Percentiles rank a stretch among this genome's conserved stretches.
phyloP scores from a whole-genome alignment of 37 sponge, comb jelly and placozoan genomes.

The Ianthella basta region DNA sequence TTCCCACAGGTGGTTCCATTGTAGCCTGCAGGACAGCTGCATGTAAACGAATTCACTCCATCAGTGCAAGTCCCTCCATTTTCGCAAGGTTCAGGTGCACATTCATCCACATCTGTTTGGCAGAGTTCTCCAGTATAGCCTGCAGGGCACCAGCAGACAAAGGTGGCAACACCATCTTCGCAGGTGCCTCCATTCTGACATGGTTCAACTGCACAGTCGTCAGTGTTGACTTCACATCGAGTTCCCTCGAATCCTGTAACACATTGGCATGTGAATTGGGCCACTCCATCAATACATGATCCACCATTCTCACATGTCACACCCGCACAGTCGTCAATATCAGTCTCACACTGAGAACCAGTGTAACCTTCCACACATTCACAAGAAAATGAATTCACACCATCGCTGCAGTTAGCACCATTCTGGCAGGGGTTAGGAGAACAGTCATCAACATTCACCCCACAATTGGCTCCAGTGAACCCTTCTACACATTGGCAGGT shows the following conservation, averaged over 20 bases:
- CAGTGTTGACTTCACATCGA: conserved; percentile 36
- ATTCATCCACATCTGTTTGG: conserved; percentile 32
- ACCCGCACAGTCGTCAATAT: conserved; percentile 23
- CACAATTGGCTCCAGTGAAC: conserved; percentile 39
- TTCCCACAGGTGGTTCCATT: conserved; percentile 1
- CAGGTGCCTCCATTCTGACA: conserved; percentile 46
- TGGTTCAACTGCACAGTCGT: conserved; percentile 32
- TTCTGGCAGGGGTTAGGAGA: conserved; percentile 27
- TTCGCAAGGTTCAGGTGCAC: conserved; percentile 28
- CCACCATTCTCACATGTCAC: conserved; percentile 42
- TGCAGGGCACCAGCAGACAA: conserved; percentile 13
- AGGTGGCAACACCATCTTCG: conserved; percentile 17
- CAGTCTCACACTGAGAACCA: conserved; percentile 11
- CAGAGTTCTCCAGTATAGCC: conserved; percentile 24
- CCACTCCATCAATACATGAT: conserved; percentile 43
- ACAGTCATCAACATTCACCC: conserved; percentile 6
- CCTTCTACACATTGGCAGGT: conserved; percentile 30
- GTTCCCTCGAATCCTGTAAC: conserved; percentile 24
- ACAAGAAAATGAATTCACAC: not conserved
- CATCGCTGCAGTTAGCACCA: conserved; percentile 29
- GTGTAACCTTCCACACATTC: not conserved
- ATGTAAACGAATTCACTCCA: conserved; percentile 27
- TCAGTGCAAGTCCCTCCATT: conserved; percentile 47
- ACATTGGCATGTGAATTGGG: conserved; percentile 27
- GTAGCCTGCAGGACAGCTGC: not conserved